These are phyloP conservation scores for Leucophora obtusa DNA, from an alignment of 2,888 invertebrate genomes.

Conservation along the genomic window DNA sequence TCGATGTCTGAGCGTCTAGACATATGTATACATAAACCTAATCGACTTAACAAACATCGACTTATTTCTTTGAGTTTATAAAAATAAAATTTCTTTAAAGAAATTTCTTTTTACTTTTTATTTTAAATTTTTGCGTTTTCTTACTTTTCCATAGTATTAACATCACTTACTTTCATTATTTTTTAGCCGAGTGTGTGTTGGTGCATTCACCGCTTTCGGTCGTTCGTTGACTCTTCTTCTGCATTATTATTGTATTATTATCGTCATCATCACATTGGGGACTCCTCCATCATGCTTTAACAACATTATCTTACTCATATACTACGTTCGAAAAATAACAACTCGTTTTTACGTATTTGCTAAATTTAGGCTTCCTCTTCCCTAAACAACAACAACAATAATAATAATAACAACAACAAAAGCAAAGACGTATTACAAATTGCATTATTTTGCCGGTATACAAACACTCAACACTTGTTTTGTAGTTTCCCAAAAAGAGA, in stretches of 20 bases:
- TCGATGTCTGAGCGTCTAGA: no score
- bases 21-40: no score
- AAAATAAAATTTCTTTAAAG: no score
- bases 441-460: slow-evolving; percentile 31
- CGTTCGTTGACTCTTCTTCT: slow-evolving; percentile 60
- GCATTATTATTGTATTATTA: slow-evolving; percentile 11
- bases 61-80: no score
- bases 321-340: slow-evolving; percentile 2
- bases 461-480: slow-evolving; percentile 50
- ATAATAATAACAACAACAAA: slow-evolving; percentile 12
- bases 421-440: slow-evolving; percentile 24
- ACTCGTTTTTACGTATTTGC: slow-evolving; percentile 52
- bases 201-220: slow-evolving; percentile 63
- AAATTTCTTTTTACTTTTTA: no score
- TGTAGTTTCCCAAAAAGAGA: slow-evolving; percentile 21
- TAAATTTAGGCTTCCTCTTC: slow-evolving; percentile 62
- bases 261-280: slow-evolving; percentile 47
- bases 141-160: not conserved
- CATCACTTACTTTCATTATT: slow-evolving; percentile 18
- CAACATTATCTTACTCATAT: not conserved
- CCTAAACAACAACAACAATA: slow-evolving; percentile 38
- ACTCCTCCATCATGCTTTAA: slow-evolving; percentile 48
- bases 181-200: slow-evolving; percentile 35
- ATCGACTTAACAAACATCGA: no score
- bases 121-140: not conserved